Base-by-base conservation (phyloP, 35 echinoderm and acorn worm genomes). In the Ptychodera flava region DNA sequence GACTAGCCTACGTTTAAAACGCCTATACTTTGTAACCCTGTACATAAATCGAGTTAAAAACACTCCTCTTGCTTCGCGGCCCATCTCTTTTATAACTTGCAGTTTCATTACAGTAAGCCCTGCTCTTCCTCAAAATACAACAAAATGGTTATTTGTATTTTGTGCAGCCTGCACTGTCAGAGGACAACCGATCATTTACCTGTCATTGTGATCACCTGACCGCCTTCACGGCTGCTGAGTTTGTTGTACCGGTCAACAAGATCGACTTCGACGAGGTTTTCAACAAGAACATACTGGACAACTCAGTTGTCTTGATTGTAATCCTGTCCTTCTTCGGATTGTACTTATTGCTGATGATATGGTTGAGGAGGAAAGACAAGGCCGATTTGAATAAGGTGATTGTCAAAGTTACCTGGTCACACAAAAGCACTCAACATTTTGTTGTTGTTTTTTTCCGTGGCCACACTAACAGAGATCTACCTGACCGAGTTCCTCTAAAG, bases 321-420 rank as follows among this genome's bases (percentile, higher is more conserved):
- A 35, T 84, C 29, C 45, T 88, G n/a, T 81, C 32, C 29, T 36
- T 88, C 32, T 83, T 84, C 22, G 87, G 86, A 0, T 16, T 89
- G 30, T 92, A 92, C 77, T 78, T 92, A 31, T 76, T 92, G 28
- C 87, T 92, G 0, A 22, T 22, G 6, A 12, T 64, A 64, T 64
- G 6, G 45, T 35, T 88, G 80, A 84, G 91, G 36, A 88, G 91
- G 76, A 92, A 92, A 36, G 91, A 92, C 78, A 88, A 88, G 29
- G 86, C 88, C 32, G 91, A 92, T 32, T 45, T 92, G 34, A 80
- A 88, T 45, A 92, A 89, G 82, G 91, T 92, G 79, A 78, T n/a
- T 53, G 27, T 12, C 45, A 22, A 64, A 64, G 45, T 12, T 64
- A 64, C 45, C 45, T 6, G 6, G 22, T 12, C 22, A 64, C 22